These are phyloP conservation scores for Ametastegia equiseti DNA, from an alignment of 2,888 invertebrate genomes.

Conservation along the genomic window DNA sequence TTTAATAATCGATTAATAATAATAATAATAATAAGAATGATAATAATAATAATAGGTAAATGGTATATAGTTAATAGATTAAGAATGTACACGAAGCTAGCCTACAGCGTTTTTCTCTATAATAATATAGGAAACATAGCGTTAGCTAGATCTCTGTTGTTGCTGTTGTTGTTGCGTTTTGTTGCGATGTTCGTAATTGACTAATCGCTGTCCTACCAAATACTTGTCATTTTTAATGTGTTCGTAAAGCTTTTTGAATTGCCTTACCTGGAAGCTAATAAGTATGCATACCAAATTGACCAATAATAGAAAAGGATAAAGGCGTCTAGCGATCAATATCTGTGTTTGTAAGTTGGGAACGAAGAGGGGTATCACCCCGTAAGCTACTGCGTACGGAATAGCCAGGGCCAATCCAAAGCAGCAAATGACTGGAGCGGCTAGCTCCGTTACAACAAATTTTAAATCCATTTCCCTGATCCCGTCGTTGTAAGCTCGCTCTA, in stretches of 20 bases:
- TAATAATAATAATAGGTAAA: slow-evolving; percentile 14
- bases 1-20: slow-evolving; percentile 4
- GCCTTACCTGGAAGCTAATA: slow-evolving; percentile 91
- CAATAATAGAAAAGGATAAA: slow-evolving; percentile 93
- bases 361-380: slow-evolving; percentile 85
- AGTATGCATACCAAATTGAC: slow-evolving; percentile 83
- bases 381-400: slow-evolving; percentile 94
- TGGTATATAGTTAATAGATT: slow-evolving; percentile 23
- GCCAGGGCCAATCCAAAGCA: slow-evolving; percentile 93
- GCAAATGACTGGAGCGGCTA: slow-evolving; percentile 94
- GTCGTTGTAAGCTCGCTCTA: slow-evolving; percentile 95
- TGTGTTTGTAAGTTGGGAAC: slow-evolving; percentile 82
- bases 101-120: slow-evolving; percentile 17
- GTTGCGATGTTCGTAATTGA: slow-evolving; percentile 95
- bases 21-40: not conserved
- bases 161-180: slow-evolving; percentile 75
- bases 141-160: slow-evolving; percentile 66
- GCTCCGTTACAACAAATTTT: slow-evolving; percentile 88
- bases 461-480: slow-evolving; percentile 96
- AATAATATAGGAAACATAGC: slow-evolving; percentile 9
- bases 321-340: slow-evolving; percentile 88
- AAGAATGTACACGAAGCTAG: slow-evolving; percentile 49
- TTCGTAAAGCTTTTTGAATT: slow-evolving; percentile 96
- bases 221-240: slow-evolving; percentile 99
- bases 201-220: slow-evolving; percentile 96